These are phyloP conservation scores for Philypnodon macrostomus DNA, from an alignment of 2,797 vertebrate genomes.

Conservation along the genomic window DNA sequence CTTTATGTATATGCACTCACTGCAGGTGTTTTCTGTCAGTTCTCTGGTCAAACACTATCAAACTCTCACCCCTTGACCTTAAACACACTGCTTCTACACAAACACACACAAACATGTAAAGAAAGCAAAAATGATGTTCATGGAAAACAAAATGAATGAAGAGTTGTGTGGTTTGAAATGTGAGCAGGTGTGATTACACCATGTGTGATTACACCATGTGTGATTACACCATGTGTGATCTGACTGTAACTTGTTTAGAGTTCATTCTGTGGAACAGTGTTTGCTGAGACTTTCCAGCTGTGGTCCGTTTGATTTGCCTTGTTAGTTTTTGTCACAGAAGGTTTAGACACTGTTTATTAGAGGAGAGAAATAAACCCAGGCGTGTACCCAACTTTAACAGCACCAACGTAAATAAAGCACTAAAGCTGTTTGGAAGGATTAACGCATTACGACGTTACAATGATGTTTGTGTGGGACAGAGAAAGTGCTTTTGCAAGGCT, in stretches of 20 bases:
- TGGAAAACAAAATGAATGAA: too few species aligned
- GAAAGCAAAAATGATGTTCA: too few species aligned
- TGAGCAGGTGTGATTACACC: too few species aligned
- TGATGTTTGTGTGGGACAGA: conserved; percentile 14
- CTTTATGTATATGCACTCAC: not conserved
- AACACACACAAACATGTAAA: not conserved
- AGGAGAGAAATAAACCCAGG: not conserved
- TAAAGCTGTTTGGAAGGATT: not conserved
- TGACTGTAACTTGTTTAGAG: not conserved
- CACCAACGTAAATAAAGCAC: not conserved
- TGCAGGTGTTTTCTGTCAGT: conserved; percentile 2
- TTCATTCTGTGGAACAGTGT: not conserved
- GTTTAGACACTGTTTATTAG: not conserved
- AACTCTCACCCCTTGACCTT: not conserved
- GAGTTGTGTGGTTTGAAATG: not conserved
- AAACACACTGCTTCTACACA: not conserved
- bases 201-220: too few species aligned
- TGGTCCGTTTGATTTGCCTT: not conserved
- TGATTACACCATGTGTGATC: not conserved
- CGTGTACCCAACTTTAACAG: not conserved
- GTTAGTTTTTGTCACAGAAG: conserved; percentile 2
- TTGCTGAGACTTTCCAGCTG: not conserved
- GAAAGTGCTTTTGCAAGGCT: conserved; percentile 48
- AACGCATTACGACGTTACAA: conserved; percentile 15
- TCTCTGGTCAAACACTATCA: not conserved